These are phyloP conservation scores for Aurelia sp. DNA, from an alignment of 30 jellyfish, hydroid and myxozoan genomes.

Conservation along the genomic window DNA sequence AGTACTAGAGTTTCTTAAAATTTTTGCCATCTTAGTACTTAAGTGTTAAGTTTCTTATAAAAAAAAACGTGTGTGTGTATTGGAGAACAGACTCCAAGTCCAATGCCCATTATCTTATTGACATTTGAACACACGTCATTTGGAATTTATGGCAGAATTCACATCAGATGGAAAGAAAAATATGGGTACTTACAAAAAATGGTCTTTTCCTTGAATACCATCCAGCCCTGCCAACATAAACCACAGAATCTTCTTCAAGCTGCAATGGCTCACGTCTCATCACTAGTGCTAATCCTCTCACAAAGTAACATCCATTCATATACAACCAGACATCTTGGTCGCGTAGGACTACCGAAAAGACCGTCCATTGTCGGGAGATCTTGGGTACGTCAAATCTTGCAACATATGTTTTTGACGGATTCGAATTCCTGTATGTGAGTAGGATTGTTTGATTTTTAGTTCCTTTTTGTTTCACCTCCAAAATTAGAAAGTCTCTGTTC, in stretches of 20 bases:
- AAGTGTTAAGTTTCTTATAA: too few relatives aligned
- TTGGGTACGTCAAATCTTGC: slow-evolving; percentile 73
- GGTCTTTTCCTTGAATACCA: slow-evolving; percentile 85
- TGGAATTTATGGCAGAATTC: too few relatives aligned
- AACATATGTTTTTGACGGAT: slow-evolving; percentile 37
- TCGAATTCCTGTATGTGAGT: slow-evolving; percentile 52
- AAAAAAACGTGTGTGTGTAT: too few relatives aligned
- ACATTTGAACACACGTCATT: too few relatives aligned
- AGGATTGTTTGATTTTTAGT: slow-evolving; percentile 56
- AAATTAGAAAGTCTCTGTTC: slow-evolving; percentile 42
- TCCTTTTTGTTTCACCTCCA: slow-evolving; percentile 43
- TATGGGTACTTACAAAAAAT: slow-evolving; percentile 67
- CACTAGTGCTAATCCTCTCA: slow-evolving; percentile 35
- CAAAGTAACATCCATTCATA: slow-evolving; percentile 81
- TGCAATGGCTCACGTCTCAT: slow-evolving; percentile 43
- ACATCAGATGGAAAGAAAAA: too few relatives aligned
- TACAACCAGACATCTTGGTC: slow-evolving; percentile 59
- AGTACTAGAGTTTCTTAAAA: too few relatives aligned
- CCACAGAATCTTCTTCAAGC: slow-evolving; percentile 69
- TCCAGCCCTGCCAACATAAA: slow-evolving; percentile 93
- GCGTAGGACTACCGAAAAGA: slow-evolving; percentile 70
- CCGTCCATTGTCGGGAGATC: slow-evolving; percentile 79
- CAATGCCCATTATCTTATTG: too few relatives aligned
- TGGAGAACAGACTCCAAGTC: too few relatives aligned
- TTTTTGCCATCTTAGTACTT: too few relatives aligned